These are phyloP conservation scores for Probosciger aterrimus DNA, from an alignment of 2,113 vertebrate genomes.

Conservation along the genomic window DNA sequence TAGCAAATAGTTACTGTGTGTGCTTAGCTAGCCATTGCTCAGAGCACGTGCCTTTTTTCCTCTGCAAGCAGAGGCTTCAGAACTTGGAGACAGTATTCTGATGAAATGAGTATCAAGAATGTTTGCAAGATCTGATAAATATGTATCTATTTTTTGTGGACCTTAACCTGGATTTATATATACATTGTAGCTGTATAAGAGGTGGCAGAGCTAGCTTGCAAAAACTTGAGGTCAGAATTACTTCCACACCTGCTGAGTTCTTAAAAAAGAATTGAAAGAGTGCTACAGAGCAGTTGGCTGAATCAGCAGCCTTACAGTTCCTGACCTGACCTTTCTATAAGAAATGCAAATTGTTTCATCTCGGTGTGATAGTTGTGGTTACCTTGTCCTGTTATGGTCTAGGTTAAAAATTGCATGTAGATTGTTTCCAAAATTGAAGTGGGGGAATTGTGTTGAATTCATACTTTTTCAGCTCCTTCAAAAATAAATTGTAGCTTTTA, in stretches of 20 bases:
- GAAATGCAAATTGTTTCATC: neutral
- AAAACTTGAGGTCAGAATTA: neutral
- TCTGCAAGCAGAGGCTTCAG: neutral
- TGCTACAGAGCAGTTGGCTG: neutral
- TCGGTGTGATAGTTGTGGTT: neutral
- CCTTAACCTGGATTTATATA: neutral
- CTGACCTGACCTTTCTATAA: neutral
- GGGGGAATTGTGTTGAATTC: neutral
- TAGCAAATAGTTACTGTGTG: neutral
- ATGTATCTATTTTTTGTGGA: neutral
- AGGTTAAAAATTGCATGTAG: neutral
- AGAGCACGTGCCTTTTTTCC: neutral
- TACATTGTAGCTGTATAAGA: neutral
- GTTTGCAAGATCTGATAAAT: neutral
- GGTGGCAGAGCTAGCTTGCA: neutral
- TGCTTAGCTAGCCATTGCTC: neutral
- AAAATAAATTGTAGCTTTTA: neutral
- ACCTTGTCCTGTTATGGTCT: neutral
- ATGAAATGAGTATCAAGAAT: neutral
- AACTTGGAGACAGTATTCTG: neutral
- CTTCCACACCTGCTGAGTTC: conserved; percentile 31
- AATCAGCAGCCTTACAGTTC: conserved; percentile 20
- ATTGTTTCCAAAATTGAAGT: neutral
- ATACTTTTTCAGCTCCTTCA: neutral
- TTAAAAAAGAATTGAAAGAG: conserved; percentile 14